Evolutionary conservation across 2,888 invertebrate species (phyloP).

Genomic region (Himalopsyche kuldschensis): DNA sequence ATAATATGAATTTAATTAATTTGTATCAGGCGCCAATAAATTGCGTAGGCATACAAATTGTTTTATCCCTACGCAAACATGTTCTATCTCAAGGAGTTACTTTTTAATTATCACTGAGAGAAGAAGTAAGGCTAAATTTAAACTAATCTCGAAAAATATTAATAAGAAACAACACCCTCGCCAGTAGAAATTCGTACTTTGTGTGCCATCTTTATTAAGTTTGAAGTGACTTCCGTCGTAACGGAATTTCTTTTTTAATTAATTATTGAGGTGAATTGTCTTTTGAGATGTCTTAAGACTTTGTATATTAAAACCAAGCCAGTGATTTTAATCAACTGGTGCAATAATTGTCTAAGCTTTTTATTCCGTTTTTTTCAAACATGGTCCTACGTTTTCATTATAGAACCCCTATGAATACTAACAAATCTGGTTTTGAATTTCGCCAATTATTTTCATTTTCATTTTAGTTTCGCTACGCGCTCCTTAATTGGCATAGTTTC

Average conservation of each 20-base stretch:
- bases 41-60: not conserved
- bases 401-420: too few relatives aligned
- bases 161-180: not conserved
- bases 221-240: slow-evolving; percentile 2
- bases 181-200: not conserved
- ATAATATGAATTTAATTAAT: too few relatives aligned
- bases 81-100: not conserved
- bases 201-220: not conserved
- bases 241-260: slow-evolving; percentile 30
- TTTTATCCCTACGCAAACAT: not conserved
- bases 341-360: not conserved
- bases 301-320: not conserved
- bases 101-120: not conserved
- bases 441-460: too few relatives aligned
- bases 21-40: not conserved
- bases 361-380: not conserved
- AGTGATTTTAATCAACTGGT: not conserved
- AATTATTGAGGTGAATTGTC: slow-evolving; percentile 30
- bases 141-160: not conserved
- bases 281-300: slow-evolving; percentile 5
- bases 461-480: too few relatives aligned
- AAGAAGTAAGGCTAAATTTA: not conserved
- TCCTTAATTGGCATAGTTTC: too few relatives aligned
- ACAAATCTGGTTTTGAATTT: too few relatives aligned
- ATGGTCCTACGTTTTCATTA: too few relatives aligned